Conservation (phyloP, 1,140 invertebrate species). For the Rhopalosiphum maidis region DNA sequence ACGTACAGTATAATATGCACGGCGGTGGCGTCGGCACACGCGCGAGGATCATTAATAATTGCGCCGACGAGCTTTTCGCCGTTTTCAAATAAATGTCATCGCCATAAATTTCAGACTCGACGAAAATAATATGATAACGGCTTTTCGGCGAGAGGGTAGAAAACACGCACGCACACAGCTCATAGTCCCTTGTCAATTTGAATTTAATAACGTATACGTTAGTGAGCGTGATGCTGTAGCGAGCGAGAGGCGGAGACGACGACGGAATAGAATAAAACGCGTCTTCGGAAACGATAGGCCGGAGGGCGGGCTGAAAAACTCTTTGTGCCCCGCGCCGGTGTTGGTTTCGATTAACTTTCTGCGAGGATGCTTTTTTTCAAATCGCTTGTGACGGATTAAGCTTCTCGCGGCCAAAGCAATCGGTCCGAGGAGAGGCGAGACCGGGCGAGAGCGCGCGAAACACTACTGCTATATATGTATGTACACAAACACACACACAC, state of each 20-base stretch:
- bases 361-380: background rate
- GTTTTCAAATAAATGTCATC: conserved; percentile 57
- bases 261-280: background rate
- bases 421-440: background rate
- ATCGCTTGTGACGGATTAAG: conserved; percentile 13
- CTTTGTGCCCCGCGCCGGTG: background rate
- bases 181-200: conserved; percentile 46
- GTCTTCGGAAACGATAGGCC: background rate
- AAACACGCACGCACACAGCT: conserved; percentile 2
- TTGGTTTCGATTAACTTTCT: conserved; percentile 15
- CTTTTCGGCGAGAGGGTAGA: conserved; percentile 2
- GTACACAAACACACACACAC: no score
- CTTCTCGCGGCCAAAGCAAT: conserved; percentile 4
- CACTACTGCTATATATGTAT: background rate
- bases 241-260: background rate
- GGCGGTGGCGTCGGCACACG: background rate
- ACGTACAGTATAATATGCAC: background rate
- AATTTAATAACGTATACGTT: conserved; percentile 45
- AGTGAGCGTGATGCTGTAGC: background rate
- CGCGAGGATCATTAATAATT: conserved; percentile 51
- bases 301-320: background rate
- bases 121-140: conserved; percentile 51
- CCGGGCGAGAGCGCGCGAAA: background rate
- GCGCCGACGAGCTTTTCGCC: conserved; percentile 50
- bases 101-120: conserved; percentile 50